phyloP scores from a whole-genome alignment of 2,113 vertebrate genomes.

The Sturnus vulgaris region DNA sequence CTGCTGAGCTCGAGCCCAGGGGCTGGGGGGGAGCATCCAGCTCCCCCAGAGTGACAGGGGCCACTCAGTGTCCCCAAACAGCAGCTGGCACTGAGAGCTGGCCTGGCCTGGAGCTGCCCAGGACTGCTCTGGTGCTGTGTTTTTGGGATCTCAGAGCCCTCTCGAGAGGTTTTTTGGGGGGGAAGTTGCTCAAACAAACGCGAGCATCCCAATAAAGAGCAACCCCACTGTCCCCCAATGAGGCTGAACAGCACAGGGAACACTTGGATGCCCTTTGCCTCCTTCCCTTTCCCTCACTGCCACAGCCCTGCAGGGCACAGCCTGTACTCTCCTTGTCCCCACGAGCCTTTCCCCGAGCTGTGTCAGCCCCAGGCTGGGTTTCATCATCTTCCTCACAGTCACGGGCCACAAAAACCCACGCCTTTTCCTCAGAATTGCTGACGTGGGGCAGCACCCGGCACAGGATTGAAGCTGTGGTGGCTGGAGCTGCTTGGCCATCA shows the following conservation, averaged over 20 bases:
- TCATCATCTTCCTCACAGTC: not conserved
- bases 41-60: rapidly evolving
- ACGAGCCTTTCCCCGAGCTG: not conserved
- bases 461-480: not conserved
- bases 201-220: rapidly evolving
- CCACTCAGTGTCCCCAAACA: not conserved
- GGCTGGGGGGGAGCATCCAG: not conserved
- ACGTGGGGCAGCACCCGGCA: not conserved
- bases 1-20: not conserved
- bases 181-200: not conserved
- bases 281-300: not conserved
- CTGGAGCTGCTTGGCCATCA: not conserved
- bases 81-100: not conserved
- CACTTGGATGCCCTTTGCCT: not conserved
- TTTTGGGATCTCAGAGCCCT: not conserved
- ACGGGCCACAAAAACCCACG: not conserved
- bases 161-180: not conserved
- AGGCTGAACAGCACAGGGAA: rapidly evolving
- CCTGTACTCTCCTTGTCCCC: not conserved
- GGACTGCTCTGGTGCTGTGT: rapidly evolving
- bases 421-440: not conserved
- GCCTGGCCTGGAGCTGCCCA: not conserved
- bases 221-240: not conserved
- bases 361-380: not conserved
- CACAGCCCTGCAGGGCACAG: not conserved